Conservation (phyloP, 1,140 invertebrate species). For the Magallana ariakensis region DNA sequence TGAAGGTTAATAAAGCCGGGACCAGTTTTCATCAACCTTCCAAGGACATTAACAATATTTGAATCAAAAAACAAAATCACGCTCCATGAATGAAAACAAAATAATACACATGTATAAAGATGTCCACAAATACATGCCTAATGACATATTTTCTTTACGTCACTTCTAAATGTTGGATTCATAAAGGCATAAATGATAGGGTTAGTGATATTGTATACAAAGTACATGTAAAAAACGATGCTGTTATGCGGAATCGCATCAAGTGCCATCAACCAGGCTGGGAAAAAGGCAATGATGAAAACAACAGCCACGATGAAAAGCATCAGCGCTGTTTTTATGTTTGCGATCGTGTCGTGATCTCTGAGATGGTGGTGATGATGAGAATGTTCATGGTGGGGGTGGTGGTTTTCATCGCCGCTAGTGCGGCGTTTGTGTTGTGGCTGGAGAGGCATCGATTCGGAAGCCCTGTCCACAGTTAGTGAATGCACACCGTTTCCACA, state of each 20-base stretch:
- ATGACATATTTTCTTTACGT: conserved; percentile 64
- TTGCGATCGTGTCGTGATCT: conserved; percentile 66
- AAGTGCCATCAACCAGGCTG: conserved; percentile 72
- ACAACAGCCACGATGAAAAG: conserved; percentile 75
- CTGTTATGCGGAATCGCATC: conserved; percentile 59
- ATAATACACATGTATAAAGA: not conserved
- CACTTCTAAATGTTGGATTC: conserved; percentile 74
- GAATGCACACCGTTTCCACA: conserved; percentile 42
- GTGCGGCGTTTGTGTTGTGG: not conserved
- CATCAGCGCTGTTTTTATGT: conserved; percentile 76
- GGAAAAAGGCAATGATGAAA: conserved; percentile 73
- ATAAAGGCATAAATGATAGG: conserved; percentile 78
- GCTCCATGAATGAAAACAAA: not conserved
- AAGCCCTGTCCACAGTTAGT: conserved; percentile 16
- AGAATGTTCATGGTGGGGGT: conserved; percentile 5
- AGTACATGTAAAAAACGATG: conserved; percentile 74
- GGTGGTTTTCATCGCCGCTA: not conserved
- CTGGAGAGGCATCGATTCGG: conserved; percentile 36
- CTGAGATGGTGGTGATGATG: conserved; percentile 53
- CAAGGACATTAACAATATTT: not conserved
- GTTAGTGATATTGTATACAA: conserved; percentile 75
- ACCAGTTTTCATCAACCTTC: conserved; percentile 25
- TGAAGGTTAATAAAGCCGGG: conserved; percentile 7
- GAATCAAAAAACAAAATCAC: not conserved
- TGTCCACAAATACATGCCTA: not conserved